Evolutionary conservation across 2,888 invertebrate species (phyloP).

Genomic region (Orthosia cruda): DNA sequence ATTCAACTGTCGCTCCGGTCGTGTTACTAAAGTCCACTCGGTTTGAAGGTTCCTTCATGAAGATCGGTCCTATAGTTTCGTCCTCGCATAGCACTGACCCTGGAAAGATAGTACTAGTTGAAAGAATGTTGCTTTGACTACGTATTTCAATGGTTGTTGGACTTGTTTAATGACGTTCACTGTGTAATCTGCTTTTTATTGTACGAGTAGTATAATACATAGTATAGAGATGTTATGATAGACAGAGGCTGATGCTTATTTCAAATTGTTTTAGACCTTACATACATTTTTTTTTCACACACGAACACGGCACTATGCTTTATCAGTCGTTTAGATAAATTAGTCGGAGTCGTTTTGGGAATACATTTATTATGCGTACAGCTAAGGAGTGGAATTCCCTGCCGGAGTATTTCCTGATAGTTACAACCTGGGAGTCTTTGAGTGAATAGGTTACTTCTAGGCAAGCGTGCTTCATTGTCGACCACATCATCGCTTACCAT

Average conservation of each 20-base stretch:
- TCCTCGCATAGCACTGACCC: slow-evolving; percentile 93
- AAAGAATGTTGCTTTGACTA: slow-evolving; percentile 9
- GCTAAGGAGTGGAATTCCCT: too few relatives aligned
- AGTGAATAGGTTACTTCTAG: too few relatives aligned
- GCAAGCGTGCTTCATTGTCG: too few relatives aligned
- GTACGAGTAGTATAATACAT: not conserved
- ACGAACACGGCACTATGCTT: not conserved
- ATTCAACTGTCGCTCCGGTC: slow-evolving; percentile 98
- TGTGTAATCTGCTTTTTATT: not conserved
- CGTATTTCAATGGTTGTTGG: slow-evolving; percentile 6
- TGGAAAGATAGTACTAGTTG: slow-evolving; percentile 68
- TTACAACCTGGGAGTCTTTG: too few relatives aligned
- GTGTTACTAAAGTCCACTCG: slow-evolving; percentile 98
- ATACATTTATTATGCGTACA: too few relatives aligned
- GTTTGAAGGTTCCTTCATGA: slow-evolving; percentile 97
- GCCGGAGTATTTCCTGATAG: too few relatives aligned
- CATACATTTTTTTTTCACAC: too few relatives aligned
- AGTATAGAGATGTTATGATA: not conserved
- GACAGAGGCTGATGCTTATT: not conserved
- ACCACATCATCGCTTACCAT: too few relatives aligned
- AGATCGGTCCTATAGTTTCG: slow-evolving; percentile 97
- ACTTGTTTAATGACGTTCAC: not conserved
- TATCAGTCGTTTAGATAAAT: not conserved
- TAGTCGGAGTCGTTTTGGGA: too few relatives aligned
- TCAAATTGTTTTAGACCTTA: not conserved